Percentiles rank a stretch among this genome's conserved stretches.
Conservation (phyloP, 1,140 invertebrate genomes). For the Drosophila lini region DNA sequence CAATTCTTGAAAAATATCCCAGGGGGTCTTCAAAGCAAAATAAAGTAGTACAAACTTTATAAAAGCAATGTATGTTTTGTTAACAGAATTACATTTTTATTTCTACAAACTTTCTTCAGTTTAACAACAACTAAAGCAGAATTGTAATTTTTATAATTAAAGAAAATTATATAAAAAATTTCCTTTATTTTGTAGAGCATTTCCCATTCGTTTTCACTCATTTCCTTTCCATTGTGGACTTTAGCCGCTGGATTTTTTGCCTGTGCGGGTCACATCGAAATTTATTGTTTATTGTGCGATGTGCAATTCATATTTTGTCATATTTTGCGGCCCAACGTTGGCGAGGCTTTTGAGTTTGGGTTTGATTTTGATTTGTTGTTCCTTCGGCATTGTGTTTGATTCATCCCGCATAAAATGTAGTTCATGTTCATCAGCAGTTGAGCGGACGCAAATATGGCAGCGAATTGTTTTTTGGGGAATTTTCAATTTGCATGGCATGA, state of each 20-base stretch:
- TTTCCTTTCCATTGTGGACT: slow-evolving; percentile 10
- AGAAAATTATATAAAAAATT: not conserved
- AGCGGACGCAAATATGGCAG: slow-evolving; percentile 32
- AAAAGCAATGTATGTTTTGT: too few relatives aligned
- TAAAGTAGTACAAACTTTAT: not conserved
- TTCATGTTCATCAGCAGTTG: slow-evolving; percentile 54
- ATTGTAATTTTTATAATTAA: too few relatives aligned
- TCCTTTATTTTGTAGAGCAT: slow-evolving; percentile 19
- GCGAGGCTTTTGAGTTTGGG: slow-evolving; percentile 51
- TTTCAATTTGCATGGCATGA: slow-evolving; percentile 50
- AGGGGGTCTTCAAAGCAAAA: not conserved
- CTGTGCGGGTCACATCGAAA: slow-evolving; percentile 58
- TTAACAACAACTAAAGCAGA: not conserved
- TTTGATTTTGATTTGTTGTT: slow-evolving; percentile 64
- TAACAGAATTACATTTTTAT: not conserved
- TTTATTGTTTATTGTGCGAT: slow-evolving; percentile 76
- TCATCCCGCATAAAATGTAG: slow-evolving; percentile 68
- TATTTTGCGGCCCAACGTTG: slow-evolving; percentile 46
- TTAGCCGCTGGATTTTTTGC: slow-evolving; percentile 34
- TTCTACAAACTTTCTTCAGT: not conserved
- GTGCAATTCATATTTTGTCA: slow-evolving; percentile 75
- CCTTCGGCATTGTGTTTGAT: slow-evolving; percentile 26
- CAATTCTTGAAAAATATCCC: not conserved
- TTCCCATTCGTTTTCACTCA: slow-evolving; percentile 21
- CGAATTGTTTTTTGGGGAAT: slow-evolving; percentile 54